A percentile compares a stretch with the other conserved stretches of the same genome.
These are phyloP conservation scores for Crocodylus rhombifer DNA, from an alignment of 2,797 vertebrate species.

Conservation along the genomic window DNA sequence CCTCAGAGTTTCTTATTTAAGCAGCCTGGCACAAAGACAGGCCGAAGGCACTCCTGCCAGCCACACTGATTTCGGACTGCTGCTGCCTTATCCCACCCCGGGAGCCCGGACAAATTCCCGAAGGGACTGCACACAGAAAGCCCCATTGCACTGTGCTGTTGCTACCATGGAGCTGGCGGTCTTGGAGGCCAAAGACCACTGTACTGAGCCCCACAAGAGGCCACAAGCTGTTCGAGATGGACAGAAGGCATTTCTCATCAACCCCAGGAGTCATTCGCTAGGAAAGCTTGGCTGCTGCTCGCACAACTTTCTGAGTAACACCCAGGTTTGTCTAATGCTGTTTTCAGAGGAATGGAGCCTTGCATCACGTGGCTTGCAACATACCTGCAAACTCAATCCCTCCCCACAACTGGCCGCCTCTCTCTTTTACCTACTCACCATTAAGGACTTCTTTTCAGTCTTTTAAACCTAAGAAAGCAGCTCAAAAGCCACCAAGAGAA, in stretches of 20 bases:
- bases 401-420: not conserved
- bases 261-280: not conserved
- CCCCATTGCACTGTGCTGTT: not conserved
- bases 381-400: not conserved
- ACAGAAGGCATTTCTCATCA: not conserved
- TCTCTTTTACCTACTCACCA: not conserved
- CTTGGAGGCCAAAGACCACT: not conserved
- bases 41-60: not conserved
- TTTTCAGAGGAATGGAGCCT: not conserved
- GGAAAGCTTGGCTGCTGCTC: not conserved
- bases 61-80: fast-evolving
- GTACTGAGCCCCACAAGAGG: not conserved
- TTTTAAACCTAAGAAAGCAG: not conserved
- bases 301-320: not conserved
- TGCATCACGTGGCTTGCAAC: not conserved
- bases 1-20: fast-evolving
- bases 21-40: not conserved
- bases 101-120: not conserved
- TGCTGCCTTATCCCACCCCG: not conserved
- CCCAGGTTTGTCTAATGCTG: not conserved
- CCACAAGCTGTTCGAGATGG: not conserved
- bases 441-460: not conserved
- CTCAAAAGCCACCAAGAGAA: not conserved
- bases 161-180: not conserved
- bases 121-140: not conserved